These are phyloP conservation scores for Phoenicopterus ruber DNA, from an alignment of 2,113 vertebrate genomes.

Conservation along the genomic window DNA sequence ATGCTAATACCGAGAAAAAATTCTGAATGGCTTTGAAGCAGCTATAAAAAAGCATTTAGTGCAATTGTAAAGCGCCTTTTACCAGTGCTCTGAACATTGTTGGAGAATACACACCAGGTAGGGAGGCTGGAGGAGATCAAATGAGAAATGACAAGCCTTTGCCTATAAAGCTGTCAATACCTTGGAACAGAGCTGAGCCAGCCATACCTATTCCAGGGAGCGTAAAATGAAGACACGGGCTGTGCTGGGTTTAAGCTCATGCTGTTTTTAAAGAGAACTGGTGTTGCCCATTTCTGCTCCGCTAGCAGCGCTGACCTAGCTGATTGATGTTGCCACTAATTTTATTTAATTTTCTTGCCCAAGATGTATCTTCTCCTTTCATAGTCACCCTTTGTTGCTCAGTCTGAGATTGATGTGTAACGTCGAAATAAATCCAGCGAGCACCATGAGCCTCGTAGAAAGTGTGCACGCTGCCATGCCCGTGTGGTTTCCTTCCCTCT, in stretches of 20 bases:
- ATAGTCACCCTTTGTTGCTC: neutral
- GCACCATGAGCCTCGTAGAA: neutral
- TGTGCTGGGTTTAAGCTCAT: neutral
- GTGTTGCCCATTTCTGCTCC: neutral
- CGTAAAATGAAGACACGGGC: neutral
- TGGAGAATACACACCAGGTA: neutral
- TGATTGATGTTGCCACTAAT: conserved; percentile 11
- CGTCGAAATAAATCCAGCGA: conserved; percentile 40
- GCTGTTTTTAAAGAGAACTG: neutral
- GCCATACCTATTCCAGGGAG: neutral
- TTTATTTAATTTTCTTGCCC: conserved; percentile 43
- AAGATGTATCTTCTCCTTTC: neutral
- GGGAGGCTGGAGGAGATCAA: conserved; percentile 31
- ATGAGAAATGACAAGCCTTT: conserved; percentile 6
- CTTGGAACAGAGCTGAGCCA: neutral
- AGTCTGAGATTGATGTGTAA: neutral
- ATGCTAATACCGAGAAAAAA: neutral
- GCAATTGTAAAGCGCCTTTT: conserved; percentile 23
- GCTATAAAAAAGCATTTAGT: conserved; percentile 7
- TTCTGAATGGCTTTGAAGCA: conserved; percentile 1
- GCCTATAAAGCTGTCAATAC: conserved; percentile 17
- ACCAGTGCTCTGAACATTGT: neutral
- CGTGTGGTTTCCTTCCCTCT: neutral
- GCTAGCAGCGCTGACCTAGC: neutral
- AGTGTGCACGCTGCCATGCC: neutral